Conservation (phyloP, 2,888 invertebrate species). For the Lycaena phlaeas region DNA sequence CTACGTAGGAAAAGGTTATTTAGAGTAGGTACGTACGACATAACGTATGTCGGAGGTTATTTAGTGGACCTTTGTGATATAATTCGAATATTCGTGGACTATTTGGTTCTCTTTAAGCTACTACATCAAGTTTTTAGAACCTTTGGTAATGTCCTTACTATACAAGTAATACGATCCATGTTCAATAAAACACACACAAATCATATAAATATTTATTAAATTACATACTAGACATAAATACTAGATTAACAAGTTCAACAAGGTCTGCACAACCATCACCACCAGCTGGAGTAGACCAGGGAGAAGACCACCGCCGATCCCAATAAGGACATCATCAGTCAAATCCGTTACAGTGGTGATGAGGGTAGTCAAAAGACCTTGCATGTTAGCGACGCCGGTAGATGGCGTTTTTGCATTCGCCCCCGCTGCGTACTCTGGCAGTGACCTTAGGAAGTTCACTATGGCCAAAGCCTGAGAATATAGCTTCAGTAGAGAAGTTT, state of each 20-base stretch:
- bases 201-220: not conserved
- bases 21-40: too few species aligned
- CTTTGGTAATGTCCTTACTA: too few species aligned
- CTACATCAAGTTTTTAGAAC: too few species aligned
- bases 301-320: conserved; percentile 50
- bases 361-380: conserved; percentile 42
- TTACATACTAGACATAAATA: not conserved
- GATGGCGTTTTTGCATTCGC: conserved; percentile 49
- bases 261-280: conserved; percentile 41
- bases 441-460: conserved; percentile 46
- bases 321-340: conserved; percentile 44
- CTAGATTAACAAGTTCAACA: conserved; percentile 41
- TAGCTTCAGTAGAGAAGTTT: conserved; percentile 52
- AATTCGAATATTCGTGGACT: too few species aligned
- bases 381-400: conserved; percentile 34
- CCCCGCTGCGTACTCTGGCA: conserved; percentile 54
- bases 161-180: too few species aligned
- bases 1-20: too few species aligned
- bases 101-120: too few species aligned
- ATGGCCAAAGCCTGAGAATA: conserved; percentile 62
- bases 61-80: too few species aligned
- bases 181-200: not conserved
- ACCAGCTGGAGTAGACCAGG: conserved; percentile 53
- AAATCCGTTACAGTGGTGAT: conserved; percentile 40
- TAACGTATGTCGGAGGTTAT: too few species aligned